phyloP scores from a whole-genome alignment of 2,888 invertebrate species.

The Perizoma affinitatum region DNA sequence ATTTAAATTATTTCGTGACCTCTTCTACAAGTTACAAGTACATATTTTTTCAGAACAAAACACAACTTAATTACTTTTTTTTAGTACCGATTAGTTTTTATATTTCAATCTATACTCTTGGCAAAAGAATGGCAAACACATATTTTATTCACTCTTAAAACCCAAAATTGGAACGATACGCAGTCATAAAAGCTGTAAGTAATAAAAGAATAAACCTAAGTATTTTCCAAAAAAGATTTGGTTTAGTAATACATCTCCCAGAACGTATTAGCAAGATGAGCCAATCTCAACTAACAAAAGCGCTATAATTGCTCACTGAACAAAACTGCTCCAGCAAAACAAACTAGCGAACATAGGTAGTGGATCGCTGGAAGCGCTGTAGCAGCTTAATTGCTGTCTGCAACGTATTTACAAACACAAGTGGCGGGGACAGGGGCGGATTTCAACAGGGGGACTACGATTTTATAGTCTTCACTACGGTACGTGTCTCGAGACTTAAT shows the following conservation, averaged over 20 bases:
- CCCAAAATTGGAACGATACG: constrained; percentile 3
- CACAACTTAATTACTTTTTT: too few species aligned
- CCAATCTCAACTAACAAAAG: constrained; percentile 26
- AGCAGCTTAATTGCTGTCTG: constrained; percentile 38
- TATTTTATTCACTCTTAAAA: constrained; percentile 4
- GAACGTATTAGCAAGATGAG: constrained; percentile 23
- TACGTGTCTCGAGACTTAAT: neutral
- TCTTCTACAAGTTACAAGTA: too few species aligned
- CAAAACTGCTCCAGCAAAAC: constrained; percentile 23
- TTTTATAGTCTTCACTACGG: constrained; percentile 12
- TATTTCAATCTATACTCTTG: too few species aligned
- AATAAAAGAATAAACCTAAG: constrained; percentile 5
- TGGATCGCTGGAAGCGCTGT: constrained; percentile 25
- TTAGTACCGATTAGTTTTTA: too few species aligned
- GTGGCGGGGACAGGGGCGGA: constrained; percentile 25
- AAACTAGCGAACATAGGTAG: constrained; percentile 25
- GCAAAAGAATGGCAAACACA: neutral
- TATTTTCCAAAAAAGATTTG: constrained; percentile 7
- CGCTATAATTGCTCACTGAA: constrained; percentile 27
- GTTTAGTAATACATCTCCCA: constrained; percentile 7
- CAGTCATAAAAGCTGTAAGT: constrained; percentile 9
- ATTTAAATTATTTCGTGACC: constrained; percentile 3
- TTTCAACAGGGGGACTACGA: constrained; percentile 10
- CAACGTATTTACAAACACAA: constrained; percentile 44
- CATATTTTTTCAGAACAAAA: neutral